A percentile compares a stretch with the other conserved stretches of the same genome.
phyloP scores from a whole-genome alignment of 2,797 vertebrate genomes.

The Sphenodon punctatus region DNA sequence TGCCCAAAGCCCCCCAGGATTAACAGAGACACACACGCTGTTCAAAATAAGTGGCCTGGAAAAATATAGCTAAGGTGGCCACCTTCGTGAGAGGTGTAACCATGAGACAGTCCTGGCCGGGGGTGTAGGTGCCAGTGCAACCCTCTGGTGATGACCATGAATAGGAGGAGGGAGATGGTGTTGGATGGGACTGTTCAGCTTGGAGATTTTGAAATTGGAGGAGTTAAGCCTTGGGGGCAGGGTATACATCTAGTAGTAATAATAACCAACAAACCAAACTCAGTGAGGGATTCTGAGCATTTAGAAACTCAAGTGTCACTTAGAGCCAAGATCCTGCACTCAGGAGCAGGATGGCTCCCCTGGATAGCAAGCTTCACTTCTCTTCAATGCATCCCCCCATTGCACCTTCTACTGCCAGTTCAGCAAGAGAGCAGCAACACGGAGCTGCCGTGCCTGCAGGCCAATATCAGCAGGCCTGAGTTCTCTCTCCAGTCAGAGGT shows the following conservation, averaged over 20 bases:
- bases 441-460: too few species aligned
- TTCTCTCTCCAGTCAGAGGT: neutral
- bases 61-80: too few species aligned
- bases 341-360: too few species aligned
- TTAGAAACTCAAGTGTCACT: neutral
- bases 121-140: neutral
- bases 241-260: too few species aligned
- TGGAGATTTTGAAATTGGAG: neutral
- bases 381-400: neutral
- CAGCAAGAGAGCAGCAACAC: too few species aligned
- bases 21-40: neutral
- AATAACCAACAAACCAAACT: too few species aligned
- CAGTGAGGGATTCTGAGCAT: neutral
- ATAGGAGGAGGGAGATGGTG: neutral
- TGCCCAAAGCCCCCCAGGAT: too few species aligned
- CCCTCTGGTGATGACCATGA: neutral
- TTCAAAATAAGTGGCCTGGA: too few species aligned
- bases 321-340: too few species aligned
- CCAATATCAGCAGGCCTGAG: too few species aligned
- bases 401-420: neutral
- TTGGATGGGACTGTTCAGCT: neutral
- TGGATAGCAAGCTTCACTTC: neutral
- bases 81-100: too few species aligned
- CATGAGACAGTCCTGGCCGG: neutral
- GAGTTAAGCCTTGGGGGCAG: too few species aligned